Evolutionary conservation across 2,113 vertebrate genomes (phyloP), one percentile per base, ranked within the genome.

Genomic region (Casuarius casuarius): DNA sequence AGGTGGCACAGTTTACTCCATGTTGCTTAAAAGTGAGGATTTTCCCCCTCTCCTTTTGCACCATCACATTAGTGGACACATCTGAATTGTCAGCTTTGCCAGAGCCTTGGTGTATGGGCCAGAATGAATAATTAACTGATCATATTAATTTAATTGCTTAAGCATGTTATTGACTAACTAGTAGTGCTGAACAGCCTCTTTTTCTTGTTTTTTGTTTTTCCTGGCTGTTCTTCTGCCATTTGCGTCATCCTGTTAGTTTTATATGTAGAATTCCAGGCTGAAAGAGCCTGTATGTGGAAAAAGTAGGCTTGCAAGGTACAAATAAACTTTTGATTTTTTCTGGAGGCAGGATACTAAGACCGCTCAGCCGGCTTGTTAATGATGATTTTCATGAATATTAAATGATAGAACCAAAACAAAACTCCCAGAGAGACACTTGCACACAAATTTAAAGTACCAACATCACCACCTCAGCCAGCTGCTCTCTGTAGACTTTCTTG

Each of bases 361-460:
- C 11, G 86, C 58, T 82, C 70, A 87, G 90, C 83, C 84, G 77
- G 92, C 91, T 91, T 77, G 91, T 94, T 94, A 94, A 89, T 49
- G 81, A 73, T 77, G 91, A 89, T 83, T 94, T 87, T 85, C 94
- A 91, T 96, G 87, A 97, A 97, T 95, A 94, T 91, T 87, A 95
- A 94, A 97, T 91, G 91, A 65, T n/a, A 89, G 84, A 91, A 87
- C 66, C 70, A 85, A 96, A 96, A 75, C 92, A 94, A 95, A 97
- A 91, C 92, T 96, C 89, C 93, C 91, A 48, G 84, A 87, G 92
- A 97, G 89, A 94, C 56, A 52, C 58, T 93, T 68, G 28, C 0
- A 44, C 81, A 87, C 89, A 59, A 28, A 82, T 87, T 75, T 83
- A 23, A 80, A 70, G 68, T 7, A 91, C 88, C 76, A 90, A 18